A percentile compares a stretch with the other conserved stretches of the same genome.
phyloP scores from a whole-genome alignment of 2,888 invertebrate species.

The Epistrophe grossulariae region DNA sequence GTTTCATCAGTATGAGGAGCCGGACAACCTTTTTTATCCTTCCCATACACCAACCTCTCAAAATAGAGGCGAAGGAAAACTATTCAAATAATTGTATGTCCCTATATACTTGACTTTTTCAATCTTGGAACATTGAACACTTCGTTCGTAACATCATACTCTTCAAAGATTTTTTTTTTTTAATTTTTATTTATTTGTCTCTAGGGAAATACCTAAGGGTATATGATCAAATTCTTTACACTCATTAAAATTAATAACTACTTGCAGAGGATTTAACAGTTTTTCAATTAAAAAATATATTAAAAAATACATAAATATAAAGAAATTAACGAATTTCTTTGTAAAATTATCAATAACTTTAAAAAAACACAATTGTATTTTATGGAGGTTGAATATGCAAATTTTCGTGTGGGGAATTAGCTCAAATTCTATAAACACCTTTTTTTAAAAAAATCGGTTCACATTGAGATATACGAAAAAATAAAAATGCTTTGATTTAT shows the following conservation, averaged over 20 bases:
- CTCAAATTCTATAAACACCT: too few relatives aligned
- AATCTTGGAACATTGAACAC: conserved; percentile 1
- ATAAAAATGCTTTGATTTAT: too few relatives aligned
- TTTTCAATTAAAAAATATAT: too few relatives aligned
- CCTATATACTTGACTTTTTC: conserved; percentile 46
- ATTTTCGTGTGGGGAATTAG: too few relatives aligned
- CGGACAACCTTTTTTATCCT: neutral
- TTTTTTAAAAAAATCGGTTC: too few relatives aligned
- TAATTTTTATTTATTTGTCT: conserved; percentile 37
- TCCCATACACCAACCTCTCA: neutral
- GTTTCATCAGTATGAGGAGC: neutral
- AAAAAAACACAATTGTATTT: too few relatives aligned
- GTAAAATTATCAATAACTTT: too few relatives aligned
- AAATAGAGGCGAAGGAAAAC: neutral
- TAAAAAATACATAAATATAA: too few relatives aligned
- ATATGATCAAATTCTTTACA: conserved; percentile 1
- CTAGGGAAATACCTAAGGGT: neutral
- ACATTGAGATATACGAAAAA: too few relatives aligned
- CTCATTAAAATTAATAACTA: conserved; percentile 54
- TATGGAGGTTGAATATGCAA: too few relatives aligned
- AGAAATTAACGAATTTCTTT: too few relatives aligned
- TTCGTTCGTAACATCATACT: conserved; percentile 4
- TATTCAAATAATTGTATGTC: conserved; percentile 33
- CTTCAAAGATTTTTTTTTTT: conserved; percentile 2
- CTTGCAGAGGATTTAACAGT: neutral